Percentiles rank a stretch among this genome's conserved stretches.
Conservation (phyloP, 2,797 vertebrate species). For the Passerculus sandwichensis region DNA sequence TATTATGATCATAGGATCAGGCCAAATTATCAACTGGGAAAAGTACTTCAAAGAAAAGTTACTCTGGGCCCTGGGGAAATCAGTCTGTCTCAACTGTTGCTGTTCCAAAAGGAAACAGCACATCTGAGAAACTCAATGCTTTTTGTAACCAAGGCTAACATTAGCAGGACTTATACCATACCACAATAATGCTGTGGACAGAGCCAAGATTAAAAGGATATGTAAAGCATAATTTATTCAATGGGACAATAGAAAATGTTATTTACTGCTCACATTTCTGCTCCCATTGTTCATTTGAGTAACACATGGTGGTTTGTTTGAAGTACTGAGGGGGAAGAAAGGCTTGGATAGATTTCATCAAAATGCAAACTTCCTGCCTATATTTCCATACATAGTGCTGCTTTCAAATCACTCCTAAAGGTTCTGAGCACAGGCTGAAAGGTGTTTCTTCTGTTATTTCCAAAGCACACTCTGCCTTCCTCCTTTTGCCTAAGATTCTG, state of each 20-base stretch:
- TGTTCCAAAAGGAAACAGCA: background rate
- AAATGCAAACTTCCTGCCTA: background rate
- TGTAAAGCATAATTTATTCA: background rate
- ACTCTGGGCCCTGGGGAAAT: background rate
- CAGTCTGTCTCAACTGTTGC: background rate
- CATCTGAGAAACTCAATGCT: background rate
- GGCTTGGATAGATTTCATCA: background rate
- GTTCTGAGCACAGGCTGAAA: background rate
- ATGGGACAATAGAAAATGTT: background rate
- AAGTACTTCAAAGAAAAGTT: background rate
- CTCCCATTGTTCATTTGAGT: background rate
- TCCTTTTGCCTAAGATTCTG: background rate
- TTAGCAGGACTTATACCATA: background rate
- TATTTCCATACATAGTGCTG: background rate
- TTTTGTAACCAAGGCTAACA: background rate
- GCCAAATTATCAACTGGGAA: background rate
- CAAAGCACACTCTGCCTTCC: background rate
- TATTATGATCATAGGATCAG: background rate
- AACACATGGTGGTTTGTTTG: background rate
- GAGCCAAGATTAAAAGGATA: background rate
- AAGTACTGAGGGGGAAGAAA: background rate
- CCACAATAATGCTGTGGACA: background rate
- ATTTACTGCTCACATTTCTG: background rate
- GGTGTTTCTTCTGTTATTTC: background rate
- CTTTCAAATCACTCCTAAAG: background rate